These are phyloP conservation scores for Cerastoderma edule DNA, from an alignment of 2,888 invertebrate species.

Conservation along the genomic window DNA sequence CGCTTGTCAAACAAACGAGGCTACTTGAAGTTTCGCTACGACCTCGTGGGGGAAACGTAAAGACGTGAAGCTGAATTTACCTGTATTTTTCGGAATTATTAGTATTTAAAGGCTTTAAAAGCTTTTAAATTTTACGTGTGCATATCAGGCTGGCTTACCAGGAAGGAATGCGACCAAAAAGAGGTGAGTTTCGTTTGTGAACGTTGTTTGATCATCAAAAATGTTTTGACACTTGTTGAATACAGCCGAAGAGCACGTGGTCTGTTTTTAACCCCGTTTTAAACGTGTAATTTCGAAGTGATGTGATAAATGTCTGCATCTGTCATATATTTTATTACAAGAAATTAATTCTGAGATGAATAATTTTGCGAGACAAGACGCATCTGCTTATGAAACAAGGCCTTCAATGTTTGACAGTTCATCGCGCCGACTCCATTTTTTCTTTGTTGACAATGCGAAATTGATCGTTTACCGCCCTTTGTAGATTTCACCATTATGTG, in stretches of 20 bases:
- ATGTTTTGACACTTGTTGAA: constrained; percentile 55
- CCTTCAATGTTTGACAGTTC: constrained; percentile 47
- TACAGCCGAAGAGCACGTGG: constrained; percentile 55
- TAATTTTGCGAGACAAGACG: background rate
- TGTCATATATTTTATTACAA: too few species aligned
- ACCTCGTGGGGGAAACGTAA: constrained; percentile 62
- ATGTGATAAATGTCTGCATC: too few species aligned
- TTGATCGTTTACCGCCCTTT: background rate
- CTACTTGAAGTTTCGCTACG: constrained; percentile 48
- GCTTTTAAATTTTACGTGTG: constrained; percentile 27
- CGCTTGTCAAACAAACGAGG: constrained; percentile 73
- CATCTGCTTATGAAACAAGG: background rate
- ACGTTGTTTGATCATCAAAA: constrained; percentile 27
- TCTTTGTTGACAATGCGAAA: constrained; percentile 48
- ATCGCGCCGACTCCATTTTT: constrained; percentile 51
- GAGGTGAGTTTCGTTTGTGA: constrained; percentile 61
- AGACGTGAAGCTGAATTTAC: background rate
- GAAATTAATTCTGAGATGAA: too few species aligned
- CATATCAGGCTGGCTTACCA: background rate
- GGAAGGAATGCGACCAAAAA: constrained; percentile 62
- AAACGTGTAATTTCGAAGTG: background rate
- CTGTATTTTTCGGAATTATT: background rate
- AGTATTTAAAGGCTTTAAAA: background rate
- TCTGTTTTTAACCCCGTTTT: background rate
- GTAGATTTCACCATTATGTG: background rate